Conservation (phyloP, 2,797 vertebrate species). For the Acrocephalus scirpaceus region DNA sequence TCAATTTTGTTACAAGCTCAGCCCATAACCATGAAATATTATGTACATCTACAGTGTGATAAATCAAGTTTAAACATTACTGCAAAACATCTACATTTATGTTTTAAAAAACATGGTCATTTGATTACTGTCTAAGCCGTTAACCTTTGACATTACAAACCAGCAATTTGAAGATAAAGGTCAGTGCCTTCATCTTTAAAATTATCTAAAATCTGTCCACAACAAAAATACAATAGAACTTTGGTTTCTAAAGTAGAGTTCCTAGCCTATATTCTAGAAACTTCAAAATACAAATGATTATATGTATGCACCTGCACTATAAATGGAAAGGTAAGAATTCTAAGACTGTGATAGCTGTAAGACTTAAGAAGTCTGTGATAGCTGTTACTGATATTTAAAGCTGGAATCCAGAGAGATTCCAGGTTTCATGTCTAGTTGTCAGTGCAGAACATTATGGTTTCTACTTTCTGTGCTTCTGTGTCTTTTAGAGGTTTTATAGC, state of each 20-base stretch:
- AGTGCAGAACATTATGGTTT: background rate
- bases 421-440: background rate
- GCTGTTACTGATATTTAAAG: background rate
- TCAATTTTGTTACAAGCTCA: background rate
- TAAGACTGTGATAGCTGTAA: background rate
- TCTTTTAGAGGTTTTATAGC: background rate
- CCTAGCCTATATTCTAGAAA: background rate
- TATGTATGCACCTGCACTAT: rapidly evolving
- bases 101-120: background rate
- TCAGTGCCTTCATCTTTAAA: background rate
- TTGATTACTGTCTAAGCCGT: background rate
- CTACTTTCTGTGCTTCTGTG: background rate
- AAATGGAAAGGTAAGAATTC: background rate
- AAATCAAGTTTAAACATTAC: background rate
- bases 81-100: background rate
- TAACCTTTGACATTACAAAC: background rate
- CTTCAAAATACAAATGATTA: background rate
- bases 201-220: background rate
- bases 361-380: background rate
- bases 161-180: background rate
- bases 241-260: background rate
- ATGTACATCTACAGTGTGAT: background rate
- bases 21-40: background rate
- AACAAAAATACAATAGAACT: background rate
- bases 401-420: background rate